Base-by-base conservation (phyloP, 2,113 vertebrate species). In the Corydoras sp. region DNA sequence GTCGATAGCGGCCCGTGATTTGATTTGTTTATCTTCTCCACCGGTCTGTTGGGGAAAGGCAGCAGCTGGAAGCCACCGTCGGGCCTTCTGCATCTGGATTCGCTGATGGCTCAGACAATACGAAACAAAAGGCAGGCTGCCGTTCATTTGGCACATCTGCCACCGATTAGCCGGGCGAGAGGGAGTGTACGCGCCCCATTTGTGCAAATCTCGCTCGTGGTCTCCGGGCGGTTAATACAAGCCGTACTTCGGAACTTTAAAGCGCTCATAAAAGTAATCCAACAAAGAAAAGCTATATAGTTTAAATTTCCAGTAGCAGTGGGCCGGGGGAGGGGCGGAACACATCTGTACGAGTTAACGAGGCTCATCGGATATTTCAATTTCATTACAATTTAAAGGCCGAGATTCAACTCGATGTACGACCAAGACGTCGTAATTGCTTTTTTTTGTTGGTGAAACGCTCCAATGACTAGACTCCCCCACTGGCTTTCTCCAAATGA, bases 101-200 rank as follows among this genome's bases (percentile, higher is more conserved):
- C 61, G 69, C 65, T 62, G 64, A 8, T 73, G 68, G 58, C 4
- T 76, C 50, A 32, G 58, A 69, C 63, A 71, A 65, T 75, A 30
- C 64, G 69, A 77, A 77, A 60, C 63, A 64, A 71, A 63, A 56
- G 3, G 14, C 53, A 59, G 49, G 30, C 14, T 63, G n/a, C 5
- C 2, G 8, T 49, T 43, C 29, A 61, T 71, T 51, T 69, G 51
- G n/a, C n/a, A 75, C 77, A 78, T 76, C 63, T 78, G 79, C 35
- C 48, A 62, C 24, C 13, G 30, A 18, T 59, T 63, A 68, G 35
- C 43, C 11, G 24, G 32, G 29, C 67, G 67, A 60, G 18, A 56
- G 43, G 1, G 35, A 71, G 48, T 56, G 43, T 55, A 76, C 62
- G 50, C 61, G 13, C 15, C 51, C 58, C 48, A 61, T 49, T 65